Evolutionary conservation across 2,113 vertebrate species (phyloP).

Genomic region (Arothron firmamentum): DNA sequence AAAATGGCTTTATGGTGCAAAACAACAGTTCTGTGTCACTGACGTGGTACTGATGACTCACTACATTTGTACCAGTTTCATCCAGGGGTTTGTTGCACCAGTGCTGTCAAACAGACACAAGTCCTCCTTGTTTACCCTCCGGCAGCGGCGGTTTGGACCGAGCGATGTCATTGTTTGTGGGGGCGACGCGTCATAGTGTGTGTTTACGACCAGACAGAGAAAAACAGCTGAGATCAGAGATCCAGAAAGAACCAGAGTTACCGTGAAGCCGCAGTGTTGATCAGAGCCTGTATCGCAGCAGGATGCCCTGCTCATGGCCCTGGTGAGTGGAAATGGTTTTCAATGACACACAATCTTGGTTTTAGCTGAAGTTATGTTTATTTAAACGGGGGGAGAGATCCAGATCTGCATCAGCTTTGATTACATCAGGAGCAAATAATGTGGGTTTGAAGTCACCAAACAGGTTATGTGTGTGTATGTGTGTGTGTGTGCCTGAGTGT

Average conservation of each 20-base stretch:
- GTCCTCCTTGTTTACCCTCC: neutral
- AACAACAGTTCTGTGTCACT: too few relatives aligned
- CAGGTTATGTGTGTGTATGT: constrained; percentile 6
- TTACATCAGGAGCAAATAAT: constrained; percentile 2
- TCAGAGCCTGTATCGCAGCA: neutral
- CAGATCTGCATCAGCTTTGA: neutral
- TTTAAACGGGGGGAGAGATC: neutral
- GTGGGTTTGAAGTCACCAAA: constrained; percentile 8
- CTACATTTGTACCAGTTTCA: too few relatives aligned
- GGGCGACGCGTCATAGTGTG: constrained; percentile 17
- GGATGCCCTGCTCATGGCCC: neutral
- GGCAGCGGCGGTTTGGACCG: neutral
- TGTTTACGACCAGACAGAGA: constrained; percentile 16
- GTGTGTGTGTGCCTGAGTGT: constrained; percentile 4
- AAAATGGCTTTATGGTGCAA: too few relatives aligned
- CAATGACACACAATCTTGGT: neutral
- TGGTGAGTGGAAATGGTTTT: constrained; percentile 20
- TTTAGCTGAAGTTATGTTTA: neutral
- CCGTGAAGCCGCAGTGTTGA: neutral
- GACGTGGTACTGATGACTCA: too few relatives aligned
- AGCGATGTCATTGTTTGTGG: constrained; percentile 11
- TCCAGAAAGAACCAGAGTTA: constrained; percentile 40
- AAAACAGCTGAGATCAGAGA: constrained; percentile 47
- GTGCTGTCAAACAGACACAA: neutral
- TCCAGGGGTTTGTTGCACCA: too few relatives aligned